A percentile compares a stretch with the other conserved stretches of the same genome.
phyloP scores from a whole-genome alignment of 2,888 invertebrate species.

The Amphimallon solstitiale region DNA sequence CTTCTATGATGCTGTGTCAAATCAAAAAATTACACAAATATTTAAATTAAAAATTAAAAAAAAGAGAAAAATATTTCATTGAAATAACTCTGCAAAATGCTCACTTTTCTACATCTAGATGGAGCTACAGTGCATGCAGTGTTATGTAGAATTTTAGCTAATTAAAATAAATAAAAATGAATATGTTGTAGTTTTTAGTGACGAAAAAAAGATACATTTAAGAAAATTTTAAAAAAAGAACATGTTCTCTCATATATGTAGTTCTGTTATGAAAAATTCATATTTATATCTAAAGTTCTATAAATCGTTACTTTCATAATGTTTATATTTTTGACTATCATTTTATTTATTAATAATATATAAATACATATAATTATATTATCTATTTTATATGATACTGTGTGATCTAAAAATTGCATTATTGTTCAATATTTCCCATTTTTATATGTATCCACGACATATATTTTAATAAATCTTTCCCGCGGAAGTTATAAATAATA shows the following conservation, averaged over 20 bases:
- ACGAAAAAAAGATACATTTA: slow-evolving; percentile 46
- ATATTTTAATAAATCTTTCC: no score
- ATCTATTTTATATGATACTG: slow-evolving; percentile 38
- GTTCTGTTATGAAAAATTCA: slow-evolving; percentile 53
- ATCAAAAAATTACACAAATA: slow-evolving; percentile 51
- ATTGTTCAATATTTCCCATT: no score
- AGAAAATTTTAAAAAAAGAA: slow-evolving; percentile 31
- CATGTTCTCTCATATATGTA: slow-evolving; percentile 52
- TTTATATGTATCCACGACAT: no score
- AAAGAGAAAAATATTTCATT: slow-evolving; percentile 20
- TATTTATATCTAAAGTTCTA: slow-evolving; percentile 52
- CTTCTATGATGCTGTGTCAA: slow-evolving; percentile 56
- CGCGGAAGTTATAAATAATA: no score
- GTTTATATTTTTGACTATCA: slow-evolving; percentile 38
- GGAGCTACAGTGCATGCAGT: slow-evolving; percentile 53
- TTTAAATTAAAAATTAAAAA: slow-evolving; percentile 16
- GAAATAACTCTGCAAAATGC: slow-evolving; percentile 55
- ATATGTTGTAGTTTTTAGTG: slow-evolving; percentile 51
- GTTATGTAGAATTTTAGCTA: slow-evolving; percentile 52
- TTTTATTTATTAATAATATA: slow-evolving; percentile 35
- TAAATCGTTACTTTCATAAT: slow-evolving; percentile 47
- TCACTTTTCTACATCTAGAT: slow-evolving; percentile 59
- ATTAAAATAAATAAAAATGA: slow-evolving; percentile 34
- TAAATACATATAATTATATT: slow-evolving; percentile 43
- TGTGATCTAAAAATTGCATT: slow-evolving; percentile 40